Evolutionary conservation across 2,888 invertebrate species (phyloP), one percentile per base, ranked within the genome.

Genomic region (Apomyelois bistriatella): DNA sequence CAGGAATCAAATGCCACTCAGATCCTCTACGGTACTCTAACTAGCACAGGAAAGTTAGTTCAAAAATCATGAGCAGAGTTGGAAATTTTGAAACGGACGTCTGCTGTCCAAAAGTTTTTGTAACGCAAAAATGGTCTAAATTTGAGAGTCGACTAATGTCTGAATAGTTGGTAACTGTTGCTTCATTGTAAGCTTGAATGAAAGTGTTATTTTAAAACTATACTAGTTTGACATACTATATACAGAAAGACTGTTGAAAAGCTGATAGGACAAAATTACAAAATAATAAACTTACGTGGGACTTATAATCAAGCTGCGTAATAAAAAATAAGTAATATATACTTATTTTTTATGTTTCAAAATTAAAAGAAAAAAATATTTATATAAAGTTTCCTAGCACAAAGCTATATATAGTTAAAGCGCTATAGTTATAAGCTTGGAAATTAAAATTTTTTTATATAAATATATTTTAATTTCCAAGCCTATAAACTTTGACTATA

Each of bases 51-150:
- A 72, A 85, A 86, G 83, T 85, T 80, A 62, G 74, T 76, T 68
- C 77, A 22, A 82, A 84, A 87, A 86, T 83, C 82, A 84, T 79
- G 60, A 58, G 64, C 69, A 59, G 61, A 76, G 76, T 75, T 75
- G 61, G 63, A 70, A 82, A 84, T 81, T 76, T 84, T 75, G 51
- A 66, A 76, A 79, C 79, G 58, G 71, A 70, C 72, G 58, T 64
- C 60, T 30, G 47, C 60, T 68, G 73, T 73, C 72, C 63, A 65
- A 66, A 63, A 68, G 67, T 62, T 67, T 22, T 3, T 15, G 48
- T 51, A 35, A 46, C 52, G 41, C 48, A 58, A 59, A 60, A 60
- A 61, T 58, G 55, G 57, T 56, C n/a, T 55, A 52, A 41, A 53
- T 49, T 43, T 56, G 56, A 49, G 15, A 49, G 32, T 47, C 17